These are phyloP conservation scores for Cephus pygmeus DNA, from an alignment of 2,888 invertebrate species.

Conservation along the genomic window DNA sequence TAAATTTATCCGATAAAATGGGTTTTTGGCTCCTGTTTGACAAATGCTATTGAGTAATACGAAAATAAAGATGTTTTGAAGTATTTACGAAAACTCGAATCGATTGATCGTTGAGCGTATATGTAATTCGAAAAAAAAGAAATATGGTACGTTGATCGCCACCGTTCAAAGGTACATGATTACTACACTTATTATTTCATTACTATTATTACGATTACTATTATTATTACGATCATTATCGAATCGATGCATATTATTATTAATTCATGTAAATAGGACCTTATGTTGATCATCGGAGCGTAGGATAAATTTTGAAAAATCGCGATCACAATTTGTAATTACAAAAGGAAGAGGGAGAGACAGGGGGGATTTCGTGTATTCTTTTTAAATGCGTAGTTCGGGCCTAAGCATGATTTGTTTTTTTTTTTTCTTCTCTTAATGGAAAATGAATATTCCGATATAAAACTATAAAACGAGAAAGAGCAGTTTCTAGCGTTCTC, in stretches of 20 bases:
- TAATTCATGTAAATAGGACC: constrained; percentile 7
- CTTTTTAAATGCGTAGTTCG: background rate
- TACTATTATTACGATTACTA: background rate
- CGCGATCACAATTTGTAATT: background rate
- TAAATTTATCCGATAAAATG: background rate
- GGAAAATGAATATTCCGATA: background rate
- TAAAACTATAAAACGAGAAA: background rate
- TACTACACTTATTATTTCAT: background rate
- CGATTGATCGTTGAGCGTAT: background rate
- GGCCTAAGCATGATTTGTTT: background rate
- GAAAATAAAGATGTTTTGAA: background rate
- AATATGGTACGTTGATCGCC: background rate
- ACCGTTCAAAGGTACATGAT: background rate
- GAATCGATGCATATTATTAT: constrained; percentile 2
- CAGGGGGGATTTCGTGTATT: background rate
- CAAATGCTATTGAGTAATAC: background rate
- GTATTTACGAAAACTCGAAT: background rate
- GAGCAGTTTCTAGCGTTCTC: background rate
- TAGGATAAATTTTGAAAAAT: constrained; percentile 9
- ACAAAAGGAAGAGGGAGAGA: background rate
- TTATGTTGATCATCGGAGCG: constrained; percentile 9
- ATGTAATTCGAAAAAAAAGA: background rate
- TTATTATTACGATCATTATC: background rate
- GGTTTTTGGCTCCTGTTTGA: background rate
- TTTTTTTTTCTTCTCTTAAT: background rate